phyloP scores from a whole-genome alignment of 2,888 invertebrate genomes.

The Mellilla xanthometata region DNA sequence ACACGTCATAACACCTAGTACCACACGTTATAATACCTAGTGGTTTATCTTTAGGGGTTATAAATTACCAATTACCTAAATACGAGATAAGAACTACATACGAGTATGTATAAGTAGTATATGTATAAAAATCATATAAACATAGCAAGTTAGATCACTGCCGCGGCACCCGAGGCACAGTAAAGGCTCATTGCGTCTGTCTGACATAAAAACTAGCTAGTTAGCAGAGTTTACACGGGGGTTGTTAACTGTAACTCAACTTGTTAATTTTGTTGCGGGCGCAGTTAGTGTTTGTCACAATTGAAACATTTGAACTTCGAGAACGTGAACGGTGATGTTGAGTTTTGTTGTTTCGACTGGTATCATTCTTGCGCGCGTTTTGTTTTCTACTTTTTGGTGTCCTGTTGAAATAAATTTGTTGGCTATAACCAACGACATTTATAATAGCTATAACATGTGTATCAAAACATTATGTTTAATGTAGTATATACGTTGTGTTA shows the following conservation, averaged over 20 bases:
- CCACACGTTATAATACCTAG: too few relatives aligned
- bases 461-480: too few relatives aligned
- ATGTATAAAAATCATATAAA: background rate
- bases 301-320: constrained; percentile 45
- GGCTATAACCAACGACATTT: too few relatives aligned
- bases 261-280: constrained; percentile 71
- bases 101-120: too few relatives aligned
- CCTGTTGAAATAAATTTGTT: too few relatives aligned
- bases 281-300: constrained; percentile 61
- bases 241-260: constrained; percentile 75
- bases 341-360: constrained; percentile 29
- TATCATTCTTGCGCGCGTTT: constrained; percentile 5
- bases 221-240: constrained; percentile 70
- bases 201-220: constrained; percentile 65
- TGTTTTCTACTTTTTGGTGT: background rate
- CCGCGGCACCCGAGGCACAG: background rate
- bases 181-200: constrained; percentile 37
- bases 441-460: too few relatives aligned
- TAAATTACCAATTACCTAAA: too few relatives aligned
- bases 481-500: too few relatives aligned
- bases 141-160: constrained; percentile 7
- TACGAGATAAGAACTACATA: too few relatives aligned
- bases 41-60: too few relatives aligned
- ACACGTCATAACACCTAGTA: too few relatives aligned
- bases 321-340: constrained; percentile 38